Evolutionary conservation across 2,797 vertebrate species (phyloP).

Genomic region (Menidia menidia): DNA sequence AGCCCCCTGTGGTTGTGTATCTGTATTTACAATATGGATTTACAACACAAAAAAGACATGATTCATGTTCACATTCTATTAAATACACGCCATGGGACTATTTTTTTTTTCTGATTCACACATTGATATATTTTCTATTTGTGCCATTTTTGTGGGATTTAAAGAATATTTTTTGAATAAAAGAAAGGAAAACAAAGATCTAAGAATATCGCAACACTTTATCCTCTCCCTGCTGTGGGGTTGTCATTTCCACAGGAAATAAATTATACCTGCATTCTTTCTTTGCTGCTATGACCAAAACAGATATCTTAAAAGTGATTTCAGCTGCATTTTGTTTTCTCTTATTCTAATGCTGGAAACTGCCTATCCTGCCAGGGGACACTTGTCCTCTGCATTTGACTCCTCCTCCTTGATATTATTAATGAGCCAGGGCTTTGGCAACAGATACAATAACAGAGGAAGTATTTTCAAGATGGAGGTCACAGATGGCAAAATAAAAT

Average conservation of each 20-base stretch:
- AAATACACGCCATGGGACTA: not conserved
- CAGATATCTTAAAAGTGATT: slow-evolving; percentile 38
- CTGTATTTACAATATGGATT: slow-evolving; percentile 11
- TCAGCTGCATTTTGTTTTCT: slow-evolving; percentile 35
- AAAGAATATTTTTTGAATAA: not conserved
- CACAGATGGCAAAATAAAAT: slow-evolving; percentile 2
- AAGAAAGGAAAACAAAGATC: not conserved
- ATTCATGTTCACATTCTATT: slow-evolving; percentile 7
- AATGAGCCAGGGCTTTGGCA: not conserved
- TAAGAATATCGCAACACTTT: not conserved
- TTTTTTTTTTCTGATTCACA: not conserved
- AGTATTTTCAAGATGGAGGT: slow-evolving; percentile 17
- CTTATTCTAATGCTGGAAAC: slow-evolving; percentile 24
- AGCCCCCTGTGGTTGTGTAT: slow-evolving; percentile 6
- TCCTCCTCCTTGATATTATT: slow-evolving; percentile 37
- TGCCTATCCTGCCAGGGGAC: slow-evolving; percentile 18
- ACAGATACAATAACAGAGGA: slow-evolving; percentile 33
- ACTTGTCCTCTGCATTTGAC: slow-evolving; percentile 37
- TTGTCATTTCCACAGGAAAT: slow-evolving; percentile 43
- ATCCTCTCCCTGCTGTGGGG: not conserved
- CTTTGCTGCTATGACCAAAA: slow-evolving; percentile 18
- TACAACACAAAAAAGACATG: not conserved
- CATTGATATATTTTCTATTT: not conserved
- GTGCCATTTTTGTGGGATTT: slow-evolving; percentile 4
- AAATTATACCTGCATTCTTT: slow-evolving; percentile 22